These are phyloP conservation scores for Heterodera schachtii DNA, from an alignment of 1,140 invertebrate species.

Conservation along the genomic window DNA sequence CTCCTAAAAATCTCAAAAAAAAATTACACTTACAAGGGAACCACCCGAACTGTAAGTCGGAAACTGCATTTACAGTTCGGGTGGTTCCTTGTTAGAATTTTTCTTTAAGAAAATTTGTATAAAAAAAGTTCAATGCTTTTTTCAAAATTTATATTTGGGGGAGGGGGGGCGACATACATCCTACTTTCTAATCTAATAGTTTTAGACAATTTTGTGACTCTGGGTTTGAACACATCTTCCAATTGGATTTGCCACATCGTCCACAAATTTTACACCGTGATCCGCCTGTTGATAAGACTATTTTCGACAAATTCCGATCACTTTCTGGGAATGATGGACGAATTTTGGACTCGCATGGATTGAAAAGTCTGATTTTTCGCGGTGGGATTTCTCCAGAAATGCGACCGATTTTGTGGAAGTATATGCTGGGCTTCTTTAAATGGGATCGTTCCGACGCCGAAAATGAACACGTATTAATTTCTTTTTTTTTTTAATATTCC, in stretches of 20 bases:
- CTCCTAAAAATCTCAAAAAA: too few species aligned
- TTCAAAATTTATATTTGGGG: too few species aligned
- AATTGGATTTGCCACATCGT: constrained; percentile 50
- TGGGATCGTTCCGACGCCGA: constrained; percentile 80
- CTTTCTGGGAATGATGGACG: constrained; percentile 36
- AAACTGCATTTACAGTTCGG: too few species aligned
- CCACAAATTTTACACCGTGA: constrained; percentile 45
- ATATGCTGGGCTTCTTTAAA: constrained; percentile 83
- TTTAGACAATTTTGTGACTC: constrained; percentile 47
- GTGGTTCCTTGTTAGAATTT: too few species aligned
- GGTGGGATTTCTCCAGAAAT: constrained; percentile 69
- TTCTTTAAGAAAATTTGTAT: too few species aligned
- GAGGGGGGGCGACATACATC: too few species aligned
- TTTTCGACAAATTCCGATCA: constrained; percentile 40
- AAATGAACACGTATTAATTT: constrained; percentile 69
- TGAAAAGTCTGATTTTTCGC: constrained; percentile 60
- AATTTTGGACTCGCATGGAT: constrained; percentile 51
- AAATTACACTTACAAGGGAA: too few species aligned
- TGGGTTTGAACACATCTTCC: constrained; percentile 53
- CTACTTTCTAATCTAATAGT: too few species aligned
- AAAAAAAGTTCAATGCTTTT: too few species aligned
- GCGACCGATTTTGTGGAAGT: constrained; percentile 89
- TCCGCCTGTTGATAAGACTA: constrained; percentile 34
- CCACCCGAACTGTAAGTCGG: too few species aligned
- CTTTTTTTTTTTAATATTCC: constrained; percentile 8